These are phyloP conservation scores for Chrysotoxum bicinctum DNA, from an alignment of 2,888 invertebrate genomes.

Conservation along the genomic window DNA sequence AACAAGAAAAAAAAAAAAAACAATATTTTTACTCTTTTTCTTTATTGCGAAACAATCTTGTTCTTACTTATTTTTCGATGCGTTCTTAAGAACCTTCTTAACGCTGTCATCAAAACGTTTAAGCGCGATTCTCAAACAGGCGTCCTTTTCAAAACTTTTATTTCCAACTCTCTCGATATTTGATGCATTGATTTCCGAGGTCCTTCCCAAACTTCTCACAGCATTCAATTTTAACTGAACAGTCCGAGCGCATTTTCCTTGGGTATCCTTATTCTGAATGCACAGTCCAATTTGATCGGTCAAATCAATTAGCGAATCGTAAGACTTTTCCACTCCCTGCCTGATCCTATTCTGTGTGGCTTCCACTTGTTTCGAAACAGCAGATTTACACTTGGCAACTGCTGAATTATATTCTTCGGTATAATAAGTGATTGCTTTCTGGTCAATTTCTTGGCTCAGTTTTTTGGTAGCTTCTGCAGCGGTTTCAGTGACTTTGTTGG, in stretches of 20 bases:
- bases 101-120: neutral
- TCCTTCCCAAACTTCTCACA: neutral
- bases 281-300: constrained; percentile 14
- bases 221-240: neutral
- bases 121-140: neutral
- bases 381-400: neutral
- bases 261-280: neutral
- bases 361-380: constrained; percentile 4
- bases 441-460: neutral
- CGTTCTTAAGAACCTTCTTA: neutral
- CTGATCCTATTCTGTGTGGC: neutral
- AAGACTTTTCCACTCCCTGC: neutral
- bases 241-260: neutral
- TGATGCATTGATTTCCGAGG: neutral
- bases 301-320: constrained; percentile 6
- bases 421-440: neutral
- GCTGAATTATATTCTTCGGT: neutral
- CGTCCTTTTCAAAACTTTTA: neutral
- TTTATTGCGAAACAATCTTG: neutral
- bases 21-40: neutral
- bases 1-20: too few relatives aligned
- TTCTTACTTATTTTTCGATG: neutral
- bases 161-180: neutral
- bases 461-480: neutral
- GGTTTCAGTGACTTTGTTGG: neutral